A percentile compares a stretch with the other conserved stretches of the same genome.
phyloP scores from a whole-genome alignment of 2,113 vertebrate species.

The Tragulus kanchil region DNA sequence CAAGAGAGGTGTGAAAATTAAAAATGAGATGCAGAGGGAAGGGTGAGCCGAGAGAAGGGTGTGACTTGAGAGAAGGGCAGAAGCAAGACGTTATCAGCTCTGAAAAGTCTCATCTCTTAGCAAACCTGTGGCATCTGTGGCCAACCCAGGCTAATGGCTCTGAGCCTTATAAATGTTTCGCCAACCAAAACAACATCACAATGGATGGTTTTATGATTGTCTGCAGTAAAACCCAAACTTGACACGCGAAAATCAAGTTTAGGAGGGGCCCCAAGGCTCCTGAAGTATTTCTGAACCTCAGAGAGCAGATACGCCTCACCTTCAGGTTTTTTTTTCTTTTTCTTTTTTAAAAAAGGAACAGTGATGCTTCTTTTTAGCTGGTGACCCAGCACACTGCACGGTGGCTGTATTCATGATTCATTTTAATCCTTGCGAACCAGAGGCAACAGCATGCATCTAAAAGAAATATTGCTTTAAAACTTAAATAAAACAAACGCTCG shows the following conservation, averaged over 20 bases:
- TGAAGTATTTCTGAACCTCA: not conserved
- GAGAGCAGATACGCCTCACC: not conserved
- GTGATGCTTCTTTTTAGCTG: not conserved
- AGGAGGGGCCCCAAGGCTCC: not conserved
- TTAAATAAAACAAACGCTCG: not conserved
- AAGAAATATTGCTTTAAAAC: constrained; percentile 62
- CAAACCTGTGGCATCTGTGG: not conserved
- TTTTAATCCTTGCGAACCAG: not conserved
- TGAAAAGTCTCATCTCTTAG: too few species aligned
- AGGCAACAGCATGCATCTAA: not conserved
- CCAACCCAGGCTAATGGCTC: not conserved
- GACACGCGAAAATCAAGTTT: not conserved
- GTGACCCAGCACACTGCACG: fast-evolving
- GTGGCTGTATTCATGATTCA: not conserved
- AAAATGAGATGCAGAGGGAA: not conserved
- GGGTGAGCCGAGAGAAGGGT: not conserved
- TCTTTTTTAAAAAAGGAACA: not conserved
- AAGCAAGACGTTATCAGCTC: not conserved
- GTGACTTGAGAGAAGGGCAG: not conserved
- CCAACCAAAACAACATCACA: not conserved
- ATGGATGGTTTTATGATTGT: not conserved
- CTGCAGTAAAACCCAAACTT: not conserved
- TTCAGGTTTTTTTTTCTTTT: not conserved
- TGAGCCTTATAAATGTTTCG: fast-evolving
- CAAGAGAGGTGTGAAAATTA: not conserved